A percentile compares a stretch with the other conserved stretches of the same genome.
Conservation (phyloP, 2,797 vertebrate genomes). For the Cyclura pinguis region DNA sequence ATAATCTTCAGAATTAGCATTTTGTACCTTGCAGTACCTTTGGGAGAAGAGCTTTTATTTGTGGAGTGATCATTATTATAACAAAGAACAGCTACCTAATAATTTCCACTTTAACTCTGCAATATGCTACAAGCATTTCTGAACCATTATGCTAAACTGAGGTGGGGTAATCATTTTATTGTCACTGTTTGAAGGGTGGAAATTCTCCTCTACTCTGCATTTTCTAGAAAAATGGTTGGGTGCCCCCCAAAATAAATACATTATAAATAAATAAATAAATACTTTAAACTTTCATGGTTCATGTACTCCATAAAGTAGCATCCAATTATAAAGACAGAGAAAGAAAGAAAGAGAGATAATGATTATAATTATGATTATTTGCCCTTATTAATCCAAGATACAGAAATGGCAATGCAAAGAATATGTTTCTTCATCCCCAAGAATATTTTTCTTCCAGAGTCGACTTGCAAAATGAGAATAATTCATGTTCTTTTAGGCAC, state of each 20-base stretch:
- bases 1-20: constrained; percentile 99
- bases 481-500: neutral
- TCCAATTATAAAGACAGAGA: neutral
- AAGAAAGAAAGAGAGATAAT: neutral
- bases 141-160: constrained; percentile 88
- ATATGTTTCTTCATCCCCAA: constrained; percentile 19
- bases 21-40: constrained; percentile 89
- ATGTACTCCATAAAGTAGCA: neutral
- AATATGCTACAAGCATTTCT: constrained; percentile 85
- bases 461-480: neutral
- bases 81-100: constrained; percentile 88
- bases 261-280: neutral
- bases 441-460: neutral
- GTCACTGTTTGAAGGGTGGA: constrained; percentile 84
- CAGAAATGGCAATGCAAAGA: constrained; percentile 33
- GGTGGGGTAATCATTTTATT: constrained; percentile 85
- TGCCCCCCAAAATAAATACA: neutral
- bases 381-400: neutral
- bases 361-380: neutral
- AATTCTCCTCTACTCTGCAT: constrained; percentile 78
- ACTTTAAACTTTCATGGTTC: constrained; percentile 63
- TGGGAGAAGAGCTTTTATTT: constrained; percentile 91
- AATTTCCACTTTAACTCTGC: constrained; percentile 87
- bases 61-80: constrained; percentile 90
- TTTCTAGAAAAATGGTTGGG: constrained; percentile 61